Evolutionary conservation across 2,797 vertebrate species (phyloP).

Genomic region (Syncerus caffer): DNA sequence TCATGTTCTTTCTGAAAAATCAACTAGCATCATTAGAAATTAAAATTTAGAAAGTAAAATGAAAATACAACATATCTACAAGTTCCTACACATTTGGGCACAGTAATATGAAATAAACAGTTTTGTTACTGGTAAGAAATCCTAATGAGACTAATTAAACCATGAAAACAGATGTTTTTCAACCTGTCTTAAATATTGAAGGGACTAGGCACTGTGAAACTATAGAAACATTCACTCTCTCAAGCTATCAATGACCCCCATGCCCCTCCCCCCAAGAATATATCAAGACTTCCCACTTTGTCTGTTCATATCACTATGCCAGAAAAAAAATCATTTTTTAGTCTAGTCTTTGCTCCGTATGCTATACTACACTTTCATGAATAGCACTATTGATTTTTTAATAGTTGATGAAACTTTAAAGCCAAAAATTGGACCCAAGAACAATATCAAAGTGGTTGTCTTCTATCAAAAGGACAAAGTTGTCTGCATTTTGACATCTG

Average conservation of each 20-base stretch:
- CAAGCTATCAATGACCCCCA: not conserved
- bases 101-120: not conserved
- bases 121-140: constrained; percentile 29
- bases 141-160: constrained; percentile 30
- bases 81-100: not conserved
- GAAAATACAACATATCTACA: not conserved
- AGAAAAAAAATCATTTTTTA: not conserved
- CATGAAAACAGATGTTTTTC: constrained; percentile 24
- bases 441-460: not conserved
- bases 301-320: not conserved
- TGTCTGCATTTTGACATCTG: not conserved
- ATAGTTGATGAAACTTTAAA: not conserved
- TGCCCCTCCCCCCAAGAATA: not conserved
- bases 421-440: not conserved
- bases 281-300: not conserved
- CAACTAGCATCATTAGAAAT: constrained; percentile 19
- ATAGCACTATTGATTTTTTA: not conserved
- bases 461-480: not conserved
- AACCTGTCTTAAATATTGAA: constrained; percentile 18
- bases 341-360: not conserved
- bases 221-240: not conserved
- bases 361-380: not conserved
- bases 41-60: constrained; percentile 41
- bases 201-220: not conserved
- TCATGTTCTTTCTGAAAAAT: not conserved